Evolutionary conservation across 2,113 vertebrate genomes (phyloP), one percentile per base, ranked within the genome.

Genomic region (Ammospiza nelsoni): DNA sequence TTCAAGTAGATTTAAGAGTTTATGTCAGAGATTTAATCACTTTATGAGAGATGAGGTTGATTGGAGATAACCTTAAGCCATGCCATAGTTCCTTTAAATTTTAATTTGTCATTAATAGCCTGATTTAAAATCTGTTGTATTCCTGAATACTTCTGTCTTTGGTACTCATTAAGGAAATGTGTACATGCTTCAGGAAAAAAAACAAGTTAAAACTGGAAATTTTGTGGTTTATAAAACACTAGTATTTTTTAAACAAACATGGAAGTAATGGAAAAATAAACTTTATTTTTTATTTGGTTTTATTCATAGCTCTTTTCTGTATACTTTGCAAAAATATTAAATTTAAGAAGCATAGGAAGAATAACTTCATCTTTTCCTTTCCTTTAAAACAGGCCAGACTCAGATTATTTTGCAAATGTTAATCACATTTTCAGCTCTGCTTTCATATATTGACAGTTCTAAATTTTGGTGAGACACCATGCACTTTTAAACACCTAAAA

Each of bases 11-110:
- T 80, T 87, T 82, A 66, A 62, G 49, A 89, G 35, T 84, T 94
- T 86, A 55, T 79, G 29, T 83, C 72, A 90, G 55, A 91, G 55
- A 87, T 91, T 90, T 80, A 95, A 96, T 73, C 51, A 71, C 35
- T 69, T 94, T 80, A 66, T 79, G n/a, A 84, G 48, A 93, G 72
- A 71, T 65, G 78, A 63, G 31, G 31, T 13, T 95, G 61, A 74
- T 31, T 79, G 5, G 22, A 84, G 43, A 80, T 74, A 94, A 91
- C 59, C 39, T 95, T 85, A 51, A 86, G 52, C 29, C 72, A 43
- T 54, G 48, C 20, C 41, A 41, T 3, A 55, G 41, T 49, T 94
- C 48, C 67, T 83, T 86, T 74, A 89, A 90, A 90, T 59, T 94
- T 92, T 67, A 25, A 75, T 86, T 92, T 41, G 27, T 82, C 35